Conservation (phyloP, 2,888 invertebrate genomes). For the Leucoptera coffeella region DNA sequence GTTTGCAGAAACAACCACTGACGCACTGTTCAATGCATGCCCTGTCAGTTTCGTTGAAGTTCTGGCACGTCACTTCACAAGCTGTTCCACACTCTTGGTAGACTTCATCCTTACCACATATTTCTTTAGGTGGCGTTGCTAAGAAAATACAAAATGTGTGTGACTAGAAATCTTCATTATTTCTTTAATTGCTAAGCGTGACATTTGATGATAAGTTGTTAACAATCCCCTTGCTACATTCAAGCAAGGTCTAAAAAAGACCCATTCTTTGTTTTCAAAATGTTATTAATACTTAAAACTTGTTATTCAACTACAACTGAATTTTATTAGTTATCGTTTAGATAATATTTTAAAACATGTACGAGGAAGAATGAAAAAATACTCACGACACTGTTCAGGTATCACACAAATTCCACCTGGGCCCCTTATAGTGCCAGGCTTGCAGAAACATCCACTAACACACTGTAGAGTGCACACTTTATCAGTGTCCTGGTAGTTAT, state of each 20-base stretch:
- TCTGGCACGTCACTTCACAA: neutral
- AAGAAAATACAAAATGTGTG: too few species aligned
- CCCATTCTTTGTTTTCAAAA: too few species aligned
- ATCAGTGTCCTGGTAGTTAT: neutral
- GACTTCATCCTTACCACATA: neutral
- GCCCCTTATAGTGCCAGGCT: conserved; percentile 3
- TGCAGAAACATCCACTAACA: conserved; percentile 4
- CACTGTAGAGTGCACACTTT: conserved; percentile 2
- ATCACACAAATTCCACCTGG: conserved; percentile 1
- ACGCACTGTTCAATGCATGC: neutral
- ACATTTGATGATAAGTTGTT: too few species aligned
- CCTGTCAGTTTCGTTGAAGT: neutral
- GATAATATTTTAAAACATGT: too few species aligned
- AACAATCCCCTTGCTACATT: too few species aligned
- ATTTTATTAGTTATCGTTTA: too few species aligned
- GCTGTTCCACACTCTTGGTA: neutral
- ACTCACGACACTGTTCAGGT: neutral
- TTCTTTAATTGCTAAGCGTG: too few species aligned
- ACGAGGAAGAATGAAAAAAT: too few species aligned
- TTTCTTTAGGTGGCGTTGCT: neutral
- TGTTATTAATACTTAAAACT: too few species aligned
- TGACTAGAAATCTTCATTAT: too few species aligned
- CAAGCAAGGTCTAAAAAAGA: too few species aligned
- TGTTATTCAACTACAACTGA: too few species aligned
- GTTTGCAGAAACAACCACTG: neutral